phyloP scores from a whole-genome alignment of 2,797 vertebrate genomes.

The Poeciliopsis gracilis region DNA sequence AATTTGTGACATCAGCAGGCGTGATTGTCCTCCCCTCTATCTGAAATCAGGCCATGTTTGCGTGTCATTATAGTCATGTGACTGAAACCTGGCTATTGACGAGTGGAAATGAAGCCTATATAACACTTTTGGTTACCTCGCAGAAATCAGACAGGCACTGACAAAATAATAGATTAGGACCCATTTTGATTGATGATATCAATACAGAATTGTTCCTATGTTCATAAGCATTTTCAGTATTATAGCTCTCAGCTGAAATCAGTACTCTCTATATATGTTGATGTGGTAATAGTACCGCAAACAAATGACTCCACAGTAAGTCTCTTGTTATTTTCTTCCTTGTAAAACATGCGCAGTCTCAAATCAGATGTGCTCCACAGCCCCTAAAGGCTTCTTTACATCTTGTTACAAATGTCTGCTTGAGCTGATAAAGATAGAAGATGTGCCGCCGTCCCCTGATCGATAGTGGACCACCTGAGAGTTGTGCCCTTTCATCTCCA shows the following conservation, averaged over 20 bases:
- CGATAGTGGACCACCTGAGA: conserved; percentile 61
- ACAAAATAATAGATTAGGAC: background rate
- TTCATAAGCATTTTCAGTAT: conserved; percentile 10
- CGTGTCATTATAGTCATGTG: background rate
- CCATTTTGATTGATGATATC: background rate
- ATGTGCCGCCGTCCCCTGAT: conserved; percentile 53
- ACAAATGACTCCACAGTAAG: conserved; percentile 14
- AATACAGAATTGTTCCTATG: background rate
- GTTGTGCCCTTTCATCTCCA: conserved; percentile 49
- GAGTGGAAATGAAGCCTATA: conserved; percentile 69
- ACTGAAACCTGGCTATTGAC: background rate
- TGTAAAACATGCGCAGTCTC: conserved; percentile 2
- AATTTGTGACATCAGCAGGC: no score
- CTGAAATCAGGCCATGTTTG: no score
- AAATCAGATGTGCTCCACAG: conserved; percentile 1
- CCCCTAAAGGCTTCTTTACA: conserved; percentile 28
- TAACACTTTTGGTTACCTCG: conserved; percentile 60
- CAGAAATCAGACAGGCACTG: background rate
- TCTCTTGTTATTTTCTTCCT: conserved; percentile 5
- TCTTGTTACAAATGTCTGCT: conserved; percentile 47
- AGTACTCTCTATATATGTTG: conserved; percentile 9
- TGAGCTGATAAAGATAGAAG: conserved; percentile 50
- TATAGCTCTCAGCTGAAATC: conserved; percentile 15
- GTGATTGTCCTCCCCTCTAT: no score
- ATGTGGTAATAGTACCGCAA: conserved; percentile 25